Conservation (phyloP, 1,140 invertebrate species). For the Drosophila tristis region DNA sequence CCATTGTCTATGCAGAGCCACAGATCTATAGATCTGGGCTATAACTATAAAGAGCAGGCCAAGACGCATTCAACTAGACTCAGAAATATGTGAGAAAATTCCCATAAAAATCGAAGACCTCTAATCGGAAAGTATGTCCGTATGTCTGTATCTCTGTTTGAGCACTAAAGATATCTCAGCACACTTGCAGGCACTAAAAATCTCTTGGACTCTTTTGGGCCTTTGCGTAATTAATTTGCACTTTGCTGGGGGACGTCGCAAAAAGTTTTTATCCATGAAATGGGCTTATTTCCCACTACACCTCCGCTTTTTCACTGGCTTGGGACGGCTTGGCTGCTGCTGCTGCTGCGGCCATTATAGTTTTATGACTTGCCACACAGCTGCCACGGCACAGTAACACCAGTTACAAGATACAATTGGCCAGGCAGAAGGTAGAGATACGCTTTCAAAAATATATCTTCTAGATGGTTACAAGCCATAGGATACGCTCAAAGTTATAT, state of each 20-base stretch:
- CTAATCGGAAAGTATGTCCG: constrained; percentile 12
- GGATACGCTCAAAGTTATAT: too few relatives aligned
- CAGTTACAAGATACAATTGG: too few relatives aligned
- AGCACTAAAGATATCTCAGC: constrained; percentile 11
- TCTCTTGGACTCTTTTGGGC: constrained; percentile 11
- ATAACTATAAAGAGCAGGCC: too few relatives aligned
- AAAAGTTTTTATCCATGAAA: constrained; percentile 41
- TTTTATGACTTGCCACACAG: constrained; percentile 51
- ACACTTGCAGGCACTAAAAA: background rate
- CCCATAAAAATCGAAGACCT: constrained; percentile 14
- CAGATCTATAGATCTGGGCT: constrained; percentile 28
- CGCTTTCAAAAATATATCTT: too few relatives aligned
- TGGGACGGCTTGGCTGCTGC: rapidly evolving
- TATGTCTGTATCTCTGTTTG: background rate
- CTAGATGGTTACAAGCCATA: too few relatives aligned
- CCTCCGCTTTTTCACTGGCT: constrained; percentile 13
- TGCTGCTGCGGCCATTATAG: constrained; percentile 35
- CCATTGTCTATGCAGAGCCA: constrained; percentile 47
- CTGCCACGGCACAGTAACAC: constrained; percentile 45
- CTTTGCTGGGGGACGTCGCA: constrained; percentile 21
- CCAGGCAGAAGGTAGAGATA: too few relatives aligned
- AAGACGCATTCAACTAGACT: constrained; percentile 1
- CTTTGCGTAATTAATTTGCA: constrained; percentile 49
- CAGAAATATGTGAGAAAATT: constrained; percentile 44
- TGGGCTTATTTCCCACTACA: constrained; percentile 41